Evolutionary conservation across 64 coral and sea anemone species (phyloP).

Genomic region (Anthopleura sola): DNA sequence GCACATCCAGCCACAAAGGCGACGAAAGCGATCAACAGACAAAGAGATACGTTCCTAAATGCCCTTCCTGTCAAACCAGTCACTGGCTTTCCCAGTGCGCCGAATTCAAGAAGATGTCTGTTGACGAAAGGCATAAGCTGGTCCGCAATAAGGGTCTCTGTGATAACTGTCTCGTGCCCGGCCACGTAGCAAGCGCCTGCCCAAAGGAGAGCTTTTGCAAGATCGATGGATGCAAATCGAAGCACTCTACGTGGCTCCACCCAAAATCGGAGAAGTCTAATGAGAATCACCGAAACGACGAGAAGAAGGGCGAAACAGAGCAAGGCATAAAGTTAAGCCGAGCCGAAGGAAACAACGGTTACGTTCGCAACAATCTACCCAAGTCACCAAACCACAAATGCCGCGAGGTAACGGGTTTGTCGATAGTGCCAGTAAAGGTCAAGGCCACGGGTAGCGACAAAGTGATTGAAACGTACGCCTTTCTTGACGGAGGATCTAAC

Average conservation of each 20-base stretch:
- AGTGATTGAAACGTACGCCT: conserved; percentile 37
- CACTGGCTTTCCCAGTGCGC: conserved; percentile 65
- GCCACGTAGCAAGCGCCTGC: conserved; percentile 45
- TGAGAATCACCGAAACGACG: too few species aligned
- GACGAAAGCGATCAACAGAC: too few species aligned
- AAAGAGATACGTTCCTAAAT: too few species aligned
- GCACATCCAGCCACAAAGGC: too few species aligned
- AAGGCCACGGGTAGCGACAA: conserved; percentile 8
- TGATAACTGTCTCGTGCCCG: conserved; percentile 40
- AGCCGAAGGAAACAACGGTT: not conserved
- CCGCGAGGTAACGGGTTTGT: conserved; percentile 5
- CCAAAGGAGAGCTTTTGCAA: conserved; percentile 63
- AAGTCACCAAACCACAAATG: not conserved
- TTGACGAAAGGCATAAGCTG: conserved; percentile 39
- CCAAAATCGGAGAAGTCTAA: too few species aligned
- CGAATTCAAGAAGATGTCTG: conserved; percentile 16
- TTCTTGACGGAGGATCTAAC: conserved; percentile 53
- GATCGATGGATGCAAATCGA: conserved; percentile 14
- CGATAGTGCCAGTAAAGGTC: conserved; percentile 56
- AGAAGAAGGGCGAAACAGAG: not conserved
- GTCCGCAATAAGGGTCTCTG: conserved; percentile 46
- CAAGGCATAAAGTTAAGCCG: not conserved
- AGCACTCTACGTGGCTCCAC: conserved; percentile 52
- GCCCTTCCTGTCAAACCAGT: conserved; percentile 30
- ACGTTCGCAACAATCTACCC: not conserved